phyloP scores from a whole-genome alignment of 2,888 invertebrate genomes.

The Epiblema foenella region DNA sequence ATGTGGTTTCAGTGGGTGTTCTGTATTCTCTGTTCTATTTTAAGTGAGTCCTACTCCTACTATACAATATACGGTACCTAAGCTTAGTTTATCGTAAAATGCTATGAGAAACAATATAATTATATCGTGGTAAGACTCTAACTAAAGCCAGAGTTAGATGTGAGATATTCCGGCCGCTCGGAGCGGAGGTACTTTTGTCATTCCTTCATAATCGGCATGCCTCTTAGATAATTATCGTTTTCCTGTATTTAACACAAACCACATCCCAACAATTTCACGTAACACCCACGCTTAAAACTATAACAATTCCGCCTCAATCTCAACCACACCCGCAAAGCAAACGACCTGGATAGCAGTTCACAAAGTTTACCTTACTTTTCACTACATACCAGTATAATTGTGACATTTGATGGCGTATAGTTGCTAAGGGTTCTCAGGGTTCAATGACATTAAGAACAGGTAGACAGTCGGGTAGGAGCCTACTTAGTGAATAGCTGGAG shows the following conservation, averaged over 20 bases:
- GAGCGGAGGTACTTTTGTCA: slow-evolving; percentile 2
- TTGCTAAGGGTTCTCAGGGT: too few species aligned
- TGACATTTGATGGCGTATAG: background rate
- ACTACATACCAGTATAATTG: background rate
- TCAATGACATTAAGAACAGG: too few species aligned
- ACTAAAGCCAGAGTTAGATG: background rate
- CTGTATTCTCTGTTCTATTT: too few species aligned
- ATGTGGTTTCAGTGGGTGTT: too few species aligned
- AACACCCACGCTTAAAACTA: slow-evolving; percentile 31
- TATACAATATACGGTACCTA: too few species aligned
- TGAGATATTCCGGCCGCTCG: background rate
- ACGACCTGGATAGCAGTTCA: slow-evolving; percentile 34
- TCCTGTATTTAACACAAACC: slow-evolving; percentile 16
- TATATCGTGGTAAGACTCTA: background rate
- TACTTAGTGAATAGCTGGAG: background rate
- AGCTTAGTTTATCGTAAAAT: too few species aligned
- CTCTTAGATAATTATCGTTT: slow-evolving; percentile 14
- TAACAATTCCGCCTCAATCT: slow-evolving; percentile 50
- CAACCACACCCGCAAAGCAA: slow-evolving; percentile 50
- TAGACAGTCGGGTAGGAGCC: background rate
- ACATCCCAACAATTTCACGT: slow-evolving; percentile 21
- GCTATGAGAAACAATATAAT: too few species aligned
- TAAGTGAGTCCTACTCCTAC: too few species aligned
- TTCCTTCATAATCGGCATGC: slow-evolving; percentile 15
- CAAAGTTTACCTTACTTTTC: background rate